These are phyloP conservation scores for Eulemur rufifrons DNA, from an alignment of 2,113 vertebrate genomes.

Conservation along the genomic window DNA sequence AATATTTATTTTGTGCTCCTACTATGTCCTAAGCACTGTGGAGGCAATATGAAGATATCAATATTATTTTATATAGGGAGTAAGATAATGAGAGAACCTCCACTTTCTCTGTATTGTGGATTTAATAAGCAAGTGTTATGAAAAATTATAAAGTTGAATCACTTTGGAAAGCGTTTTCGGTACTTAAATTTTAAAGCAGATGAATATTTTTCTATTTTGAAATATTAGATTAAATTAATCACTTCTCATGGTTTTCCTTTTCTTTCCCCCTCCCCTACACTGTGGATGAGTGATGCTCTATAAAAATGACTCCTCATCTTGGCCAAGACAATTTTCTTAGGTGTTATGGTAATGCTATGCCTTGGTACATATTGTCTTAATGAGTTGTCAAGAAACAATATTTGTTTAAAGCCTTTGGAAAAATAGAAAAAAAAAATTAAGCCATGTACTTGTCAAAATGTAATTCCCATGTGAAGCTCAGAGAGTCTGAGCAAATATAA, in stretches of 20 bases:
- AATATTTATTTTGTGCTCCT: not conserved
- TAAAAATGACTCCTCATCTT: not conserved
- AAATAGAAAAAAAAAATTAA: conserved; percentile 34
- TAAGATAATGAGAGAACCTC: not conserved
- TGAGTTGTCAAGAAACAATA: conserved; percentile 39
- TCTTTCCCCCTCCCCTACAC: not conserved
- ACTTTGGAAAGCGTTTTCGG: not conserved
- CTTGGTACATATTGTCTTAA: conserved; percentile 31
- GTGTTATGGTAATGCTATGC: conserved; percentile 2
- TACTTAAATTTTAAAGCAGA: conserved; percentile 41
- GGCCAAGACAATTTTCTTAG: not conserved
- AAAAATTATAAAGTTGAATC: not conserved
- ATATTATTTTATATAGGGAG: not conserved
- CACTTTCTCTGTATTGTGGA: not conserved
- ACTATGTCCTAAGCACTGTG: not conserved
- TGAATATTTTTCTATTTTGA: conserved; percentile 1
- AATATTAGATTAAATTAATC: conserved; percentile 9
- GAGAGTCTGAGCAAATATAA: not conserved
- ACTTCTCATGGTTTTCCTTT: not conserved
- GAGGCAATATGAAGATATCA: not conserved
- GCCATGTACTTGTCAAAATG: conserved; percentile 26
- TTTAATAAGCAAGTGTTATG: not conserved
- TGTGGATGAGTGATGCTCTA: not conserved
- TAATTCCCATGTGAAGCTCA: conserved; percentile 16
- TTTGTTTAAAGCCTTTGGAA: conserved; percentile 31